phyloP scores from a whole-genome alignment of 2,797 vertebrate genomes.

The Naso thynnoides region DNA sequence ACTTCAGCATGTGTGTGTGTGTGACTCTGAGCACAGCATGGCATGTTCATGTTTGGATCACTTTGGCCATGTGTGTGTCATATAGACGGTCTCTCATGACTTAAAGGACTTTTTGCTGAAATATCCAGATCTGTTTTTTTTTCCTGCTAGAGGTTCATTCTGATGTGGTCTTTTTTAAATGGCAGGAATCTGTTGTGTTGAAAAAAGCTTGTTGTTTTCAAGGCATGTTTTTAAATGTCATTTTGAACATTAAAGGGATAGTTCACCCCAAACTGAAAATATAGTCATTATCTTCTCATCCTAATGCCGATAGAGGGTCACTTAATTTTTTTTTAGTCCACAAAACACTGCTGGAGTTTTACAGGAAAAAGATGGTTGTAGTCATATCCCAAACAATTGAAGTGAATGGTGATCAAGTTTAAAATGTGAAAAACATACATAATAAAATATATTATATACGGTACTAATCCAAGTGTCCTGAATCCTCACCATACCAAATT shows the following conservation, averaged over 20 bases:
- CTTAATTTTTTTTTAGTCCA: no score
- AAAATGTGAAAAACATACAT: no score
- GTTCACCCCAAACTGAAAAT: no score
- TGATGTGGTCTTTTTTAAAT: background rate
- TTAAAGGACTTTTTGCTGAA: background rate
- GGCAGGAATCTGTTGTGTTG: background rate
- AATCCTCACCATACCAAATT: no score
- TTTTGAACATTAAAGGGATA: background rate
- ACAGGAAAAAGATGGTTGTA: no score
- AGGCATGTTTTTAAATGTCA: slow-evolving; percentile 25
- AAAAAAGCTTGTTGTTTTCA: background rate
- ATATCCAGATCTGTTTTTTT: background rate
- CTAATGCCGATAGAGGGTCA: no score
- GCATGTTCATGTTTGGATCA: slow-evolving; percentile 34
- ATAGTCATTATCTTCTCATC: no score
- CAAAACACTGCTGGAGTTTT: no score
- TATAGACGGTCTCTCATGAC: background rate
- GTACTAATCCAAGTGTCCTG: no score
- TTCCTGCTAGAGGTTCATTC: background rate
- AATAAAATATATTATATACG: no score
- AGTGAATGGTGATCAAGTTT: no score
- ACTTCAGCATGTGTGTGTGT: slow-evolving; percentile 58
- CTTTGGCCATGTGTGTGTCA: background rate
- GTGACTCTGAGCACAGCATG: slow-evolving; percentile 50
- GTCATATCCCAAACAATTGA: no score